Percentiles rank a stretch among this genome's conserved stretches.
These are phyloP conservation scores for Rhinolophus ferrumequinum DNA, from an alignment of 2,113 vertebrate genomes.

Conservation along the genomic window DNA sequence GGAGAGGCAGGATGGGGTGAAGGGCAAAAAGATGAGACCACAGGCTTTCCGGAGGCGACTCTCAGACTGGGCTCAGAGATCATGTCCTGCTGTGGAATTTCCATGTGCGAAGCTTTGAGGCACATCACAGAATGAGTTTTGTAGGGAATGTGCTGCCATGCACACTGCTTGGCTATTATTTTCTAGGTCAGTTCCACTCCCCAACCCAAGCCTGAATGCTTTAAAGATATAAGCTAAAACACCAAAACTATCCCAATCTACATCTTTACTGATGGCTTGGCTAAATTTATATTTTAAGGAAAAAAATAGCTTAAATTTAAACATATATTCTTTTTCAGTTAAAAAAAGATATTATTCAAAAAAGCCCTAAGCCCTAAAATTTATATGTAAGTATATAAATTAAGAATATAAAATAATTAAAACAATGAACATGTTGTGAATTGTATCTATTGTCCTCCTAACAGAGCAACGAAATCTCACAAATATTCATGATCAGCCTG, in stretches of 20 bases:
- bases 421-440: background rate
- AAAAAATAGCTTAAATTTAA: background rate
- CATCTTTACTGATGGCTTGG: background rate
- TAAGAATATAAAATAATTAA: background rate
- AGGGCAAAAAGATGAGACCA: background rate
- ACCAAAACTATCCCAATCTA: background rate
- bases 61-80: background rate
- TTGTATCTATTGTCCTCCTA: background rate
- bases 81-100: background rate
- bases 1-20: background rate
- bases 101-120: background rate
- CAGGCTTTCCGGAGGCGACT: background rate
- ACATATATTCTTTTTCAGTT: background rate
- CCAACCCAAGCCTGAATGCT: background rate
- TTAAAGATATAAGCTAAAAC: background rate
- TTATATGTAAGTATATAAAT: background rate
- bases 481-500: background rate
- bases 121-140: fast-evolving
- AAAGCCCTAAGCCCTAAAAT: background rate
- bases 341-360: background rate
- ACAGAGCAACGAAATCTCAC: background rate
- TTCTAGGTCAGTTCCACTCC: background rate
- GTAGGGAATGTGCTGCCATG: background rate
- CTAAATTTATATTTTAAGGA: background rate
- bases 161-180: background rate